Base-by-base conservation (phyloP, 2,113 vertebrate genomes). In the Phrynocephalus versicolor region DNA sequence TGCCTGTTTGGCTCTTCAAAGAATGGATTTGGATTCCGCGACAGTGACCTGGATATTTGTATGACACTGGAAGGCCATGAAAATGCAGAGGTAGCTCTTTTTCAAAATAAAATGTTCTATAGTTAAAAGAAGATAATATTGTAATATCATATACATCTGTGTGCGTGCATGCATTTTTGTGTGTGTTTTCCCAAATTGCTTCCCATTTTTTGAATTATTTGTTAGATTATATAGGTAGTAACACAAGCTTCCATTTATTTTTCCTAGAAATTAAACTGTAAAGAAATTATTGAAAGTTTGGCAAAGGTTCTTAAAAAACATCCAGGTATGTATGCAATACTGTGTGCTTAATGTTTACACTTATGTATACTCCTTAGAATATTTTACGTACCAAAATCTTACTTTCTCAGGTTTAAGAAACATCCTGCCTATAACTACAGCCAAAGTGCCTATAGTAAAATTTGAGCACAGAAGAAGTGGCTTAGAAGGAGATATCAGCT, bases 401-500 rank as follows among this genome's bases (percentile, higher is more conserved):
- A 84, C 75, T 85, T 95, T 82, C 57, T 90, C 94, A 99, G 99
- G 99, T 97, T 94, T 99, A 95, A 98, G 97, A 95, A 99, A 99
- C 93, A 99, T 99, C 94, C 94, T 99, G 96, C 98, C 99, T 93
- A 99, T 99, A 95, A 99, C 99, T 81, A 99, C 99, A 95, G 99
- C 99, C 96, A 99, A 99, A 98, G 98, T 99, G 97, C 99, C 99
- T 97, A 99, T 99, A 69, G 98, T 99, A 84, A 99, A 99, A 96
- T 99, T 99, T 95, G 99, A 99, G 88, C 98, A 99, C 95, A 95
- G 97, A 91, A 95, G 98, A 88, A 99, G 98, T 88, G 97, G 98
- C 55, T 94, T 99, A 94, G 99, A 99, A 95, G 99, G 98, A 64
- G 99, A 99, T 83, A 99, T 99, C 92, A 99, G 99, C 94, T 97